Base-by-base conservation (phyloP, 2,797 vertebrate genomes). In the Darevskia mixta region DNA sequence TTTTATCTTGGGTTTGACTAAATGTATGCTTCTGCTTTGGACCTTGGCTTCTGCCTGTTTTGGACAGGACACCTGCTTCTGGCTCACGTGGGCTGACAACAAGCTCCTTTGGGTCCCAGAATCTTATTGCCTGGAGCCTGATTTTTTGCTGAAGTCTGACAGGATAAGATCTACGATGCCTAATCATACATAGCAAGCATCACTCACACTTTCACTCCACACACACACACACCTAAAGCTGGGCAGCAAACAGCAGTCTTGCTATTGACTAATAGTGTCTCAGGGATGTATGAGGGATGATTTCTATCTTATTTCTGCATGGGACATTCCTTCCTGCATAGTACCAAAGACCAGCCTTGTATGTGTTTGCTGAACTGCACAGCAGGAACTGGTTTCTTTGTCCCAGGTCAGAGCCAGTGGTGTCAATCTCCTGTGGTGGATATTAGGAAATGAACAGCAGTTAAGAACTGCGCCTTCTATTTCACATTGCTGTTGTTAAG, bases 221-320 rank as follows among this genome's bases (percentile, higher is more conserved):
- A 77, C 89, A 18, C 32, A 35, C 15, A 38, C 85, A 87, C 93
- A 92, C 94, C 49, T 55, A 55, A 92, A 82, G 83, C 75, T 8
- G 15, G 2, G 11, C 61, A 91, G 95, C 94, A 95, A 92, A 94
- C 87, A 91, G 81, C 0, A 0, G 90, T 35, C 0, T 1, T 87
- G 87, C 64, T 93, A 93, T 95, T 83, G 20, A 49, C 85, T 91
- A 94, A 95, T 96, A 89, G 88, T 2, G 58, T 88, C 84, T 0
- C 25, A 45, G 87, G 86, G 93, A 95, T 45, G 80, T 82, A 88
- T 94, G 91, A 79, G 86, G 93, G 87, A 89, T 94, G 61, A 64
- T 64, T 64, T 23, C 61, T 64, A 64, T 23, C 20, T 64, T 64
- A 64, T 64, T 64, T 64, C 61, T 64, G 61, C 17, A 64, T 94